Evolutionary conservation across 2,888 invertebrate genomes (phyloP).

Genomic region (Hetaerina titia): DNA sequence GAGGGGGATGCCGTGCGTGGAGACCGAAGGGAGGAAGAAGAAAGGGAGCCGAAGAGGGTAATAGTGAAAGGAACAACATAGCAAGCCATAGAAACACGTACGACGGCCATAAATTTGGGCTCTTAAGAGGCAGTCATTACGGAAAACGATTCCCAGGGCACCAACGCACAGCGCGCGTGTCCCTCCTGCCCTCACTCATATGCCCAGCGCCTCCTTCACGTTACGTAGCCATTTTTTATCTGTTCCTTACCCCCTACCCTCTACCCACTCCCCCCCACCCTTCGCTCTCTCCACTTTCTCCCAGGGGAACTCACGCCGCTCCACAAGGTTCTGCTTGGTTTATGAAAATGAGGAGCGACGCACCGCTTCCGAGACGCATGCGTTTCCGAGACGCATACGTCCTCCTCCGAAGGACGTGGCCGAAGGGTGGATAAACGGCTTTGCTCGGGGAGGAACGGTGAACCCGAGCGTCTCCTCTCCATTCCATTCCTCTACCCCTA

Average conservation of each 20-base stretch:
- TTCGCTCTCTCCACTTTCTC: not conserved
- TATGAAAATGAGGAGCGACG: not conserved
- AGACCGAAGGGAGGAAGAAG: not conserved
- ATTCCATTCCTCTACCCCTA: too few relatives aligned
- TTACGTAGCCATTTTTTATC: not conserved
- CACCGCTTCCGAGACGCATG: not conserved
- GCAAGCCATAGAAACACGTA: not conserved
- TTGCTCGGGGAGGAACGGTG: too few relatives aligned
- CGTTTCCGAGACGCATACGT: not conserved
- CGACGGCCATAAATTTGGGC: constrained; percentile 24
- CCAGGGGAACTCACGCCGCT: too few relatives aligned
- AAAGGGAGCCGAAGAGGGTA: not conserved
- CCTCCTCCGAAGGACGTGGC: not conserved
- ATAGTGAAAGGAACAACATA: not conserved
- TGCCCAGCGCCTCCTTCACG: not conserved
- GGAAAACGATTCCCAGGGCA: constrained; percentile 9
- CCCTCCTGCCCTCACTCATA: not conserved
- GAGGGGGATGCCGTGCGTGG: not conserved
- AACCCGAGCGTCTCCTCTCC: too few relatives aligned
- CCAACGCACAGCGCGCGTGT: not conserved
- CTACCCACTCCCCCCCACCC: not conserved
- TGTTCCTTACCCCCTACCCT: not conserved
- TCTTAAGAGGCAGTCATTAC: constrained; percentile 51
- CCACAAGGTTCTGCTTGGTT: not conserved
- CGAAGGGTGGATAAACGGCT: not conserved